Evolutionary conservation across 2,888 invertebrate species (phyloP).

Genomic region (Odontocerum albicorne): DNA sequence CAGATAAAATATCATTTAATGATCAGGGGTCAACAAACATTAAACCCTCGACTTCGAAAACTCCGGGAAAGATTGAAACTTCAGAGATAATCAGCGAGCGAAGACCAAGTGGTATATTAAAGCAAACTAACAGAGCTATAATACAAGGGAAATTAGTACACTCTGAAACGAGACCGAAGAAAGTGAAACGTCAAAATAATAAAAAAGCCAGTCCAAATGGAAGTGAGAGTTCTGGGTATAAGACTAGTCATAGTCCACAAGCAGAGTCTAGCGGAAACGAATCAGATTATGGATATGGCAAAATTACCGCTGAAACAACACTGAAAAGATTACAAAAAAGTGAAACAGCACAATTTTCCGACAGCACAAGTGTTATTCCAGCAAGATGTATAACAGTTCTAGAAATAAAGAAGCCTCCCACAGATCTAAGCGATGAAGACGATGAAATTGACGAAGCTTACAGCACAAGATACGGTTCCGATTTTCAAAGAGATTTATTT

Average conservation of each 20-base stretch:
- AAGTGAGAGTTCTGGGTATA: constrained; percentile 55
- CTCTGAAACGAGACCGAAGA: constrained; percentile 15
- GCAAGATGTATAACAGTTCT: constrained; percentile 55
- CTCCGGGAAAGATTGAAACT: constrained; percentile 38
- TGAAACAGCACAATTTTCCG: constrained; percentile 45
- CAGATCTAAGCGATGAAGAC: constrained; percentile 49
- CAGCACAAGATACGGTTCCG: constrained; percentile 24
- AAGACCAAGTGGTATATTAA: constrained; percentile 35
- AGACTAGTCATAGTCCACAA: constrained; percentile 52
- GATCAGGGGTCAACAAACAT: neutral
- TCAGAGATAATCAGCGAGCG: constrained; percentile 23
- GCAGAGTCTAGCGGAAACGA: constrained; percentile 56
- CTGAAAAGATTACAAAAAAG: constrained; percentile 58
- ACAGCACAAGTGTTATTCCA: constrained; percentile 54
- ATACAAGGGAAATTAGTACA: constrained; percentile 17
- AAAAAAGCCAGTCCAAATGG: constrained; percentile 25
- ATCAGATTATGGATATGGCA: constrained; percentile 64
- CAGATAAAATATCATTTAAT: constrained; percentile 5
- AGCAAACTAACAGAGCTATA: constrained; percentile 30
- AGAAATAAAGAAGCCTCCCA: constrained; percentile 45
- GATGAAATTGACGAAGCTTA: constrained; percentile 42
- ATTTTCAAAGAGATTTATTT: constrained; percentile 45
- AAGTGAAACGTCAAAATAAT: constrained; percentile 17
- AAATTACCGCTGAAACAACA: constrained; percentile 61
- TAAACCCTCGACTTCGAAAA: neutral